These are phyloP conservation scores for Crossaster papposus DNA, from an alignment of 53 echinoderm and acorn worm genomes.

Conservation along the genomic window DNA sequence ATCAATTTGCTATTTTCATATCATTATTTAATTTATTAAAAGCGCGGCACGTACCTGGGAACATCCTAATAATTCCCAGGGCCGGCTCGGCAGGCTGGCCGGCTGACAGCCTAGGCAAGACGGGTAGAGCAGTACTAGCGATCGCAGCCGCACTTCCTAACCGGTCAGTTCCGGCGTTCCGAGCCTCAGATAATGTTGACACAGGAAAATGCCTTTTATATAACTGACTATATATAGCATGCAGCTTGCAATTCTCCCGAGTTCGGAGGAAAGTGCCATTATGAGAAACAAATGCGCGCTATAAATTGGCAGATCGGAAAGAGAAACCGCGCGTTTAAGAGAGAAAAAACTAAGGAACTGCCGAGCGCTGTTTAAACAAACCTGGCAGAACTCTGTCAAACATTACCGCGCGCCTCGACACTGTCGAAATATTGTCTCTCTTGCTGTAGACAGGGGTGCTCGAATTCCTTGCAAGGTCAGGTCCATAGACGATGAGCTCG, in stretches of 20 bases:
- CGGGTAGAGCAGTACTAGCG: neutral
- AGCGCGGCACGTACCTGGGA: conserved; percentile 12
- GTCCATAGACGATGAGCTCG: neutral
- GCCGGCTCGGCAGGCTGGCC: neutral
- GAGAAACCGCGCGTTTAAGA: neutral
- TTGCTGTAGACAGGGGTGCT: conserved; percentile 2
- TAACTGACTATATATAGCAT: neutral
- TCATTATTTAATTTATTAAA: conserved; percentile 22
- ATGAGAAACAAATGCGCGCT: neutral
- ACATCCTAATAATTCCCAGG: neutral
- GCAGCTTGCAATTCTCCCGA: neutral
- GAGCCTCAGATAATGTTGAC: neutral
- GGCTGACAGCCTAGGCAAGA: too few relatives aligned
- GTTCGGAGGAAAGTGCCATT: neutral
- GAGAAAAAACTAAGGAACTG: neutral
- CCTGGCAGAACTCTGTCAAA: conserved; percentile 7
- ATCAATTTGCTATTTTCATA: conserved; percentile 48
- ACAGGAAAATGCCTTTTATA: neutral
- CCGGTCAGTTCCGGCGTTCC: neutral
- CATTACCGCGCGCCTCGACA: neutral
- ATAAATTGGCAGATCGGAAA: neutral
- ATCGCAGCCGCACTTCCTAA: neutral
- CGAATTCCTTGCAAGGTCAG: conserved; percentile 41
- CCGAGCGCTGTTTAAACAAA: conserved; percentile 34
- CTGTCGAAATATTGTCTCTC: neutral